phyloP scores from a whole-genome alignment of 1,140 invertebrate genomes.

The Aphelenchoides besseyi region DNA sequence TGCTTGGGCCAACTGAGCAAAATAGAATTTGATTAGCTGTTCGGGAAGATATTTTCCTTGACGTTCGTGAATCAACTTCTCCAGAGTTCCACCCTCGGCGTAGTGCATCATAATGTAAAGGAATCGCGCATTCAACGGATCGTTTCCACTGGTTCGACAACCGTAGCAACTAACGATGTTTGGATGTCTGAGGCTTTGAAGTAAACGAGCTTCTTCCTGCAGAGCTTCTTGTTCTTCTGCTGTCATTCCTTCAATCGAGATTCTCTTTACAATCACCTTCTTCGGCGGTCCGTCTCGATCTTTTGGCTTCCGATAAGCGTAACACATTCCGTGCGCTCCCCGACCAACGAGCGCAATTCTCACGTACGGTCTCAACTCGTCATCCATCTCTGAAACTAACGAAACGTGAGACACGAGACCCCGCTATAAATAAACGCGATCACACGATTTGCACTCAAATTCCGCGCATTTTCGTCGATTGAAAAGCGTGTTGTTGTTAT shows the following conservation, averaged over 20 bases:
- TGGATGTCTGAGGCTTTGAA: slow-evolving; percentile 66
- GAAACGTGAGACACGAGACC: too few relatives aligned
- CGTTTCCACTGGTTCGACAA: slow-evolving; percentile 63
- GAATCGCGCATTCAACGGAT: slow-evolving; percentile 62
- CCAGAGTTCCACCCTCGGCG: slow-evolving; percentile 66
- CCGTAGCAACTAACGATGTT: slow-evolving; percentile 68
- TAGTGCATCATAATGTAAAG: slow-evolving; percentile 67
- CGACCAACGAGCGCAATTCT: slow-evolving; percentile 26
- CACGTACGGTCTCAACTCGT: slow-evolving; percentile 29
- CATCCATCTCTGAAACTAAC: too few relatives aligned
- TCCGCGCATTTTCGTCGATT: too few relatives aligned
- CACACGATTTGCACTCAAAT: too few relatives aligned
- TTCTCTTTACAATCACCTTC: slow-evolving; percentile 26
- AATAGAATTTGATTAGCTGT: slow-evolving; percentile 66
- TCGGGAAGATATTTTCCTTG: slow-evolving; percentile 64
- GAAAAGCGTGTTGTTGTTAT: too few relatives aligned
- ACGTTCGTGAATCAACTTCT: slow-evolving; percentile 65
- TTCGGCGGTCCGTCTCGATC: background rate
- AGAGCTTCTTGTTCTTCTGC: background rate
- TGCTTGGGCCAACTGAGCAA: slow-evolving; percentile 68
- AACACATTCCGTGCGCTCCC: slow-evolving; percentile 26
- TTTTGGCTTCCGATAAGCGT: slow-evolving; percentile 11
- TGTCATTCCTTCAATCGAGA: slow-evolving; percentile 8
- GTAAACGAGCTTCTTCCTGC: slow-evolving; percentile 64
- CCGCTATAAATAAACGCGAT: too few relatives aligned